Evolutionary conservation across 2,113 vertebrate genomes (phyloP).

Genomic region (Fulica atra): DNA sequence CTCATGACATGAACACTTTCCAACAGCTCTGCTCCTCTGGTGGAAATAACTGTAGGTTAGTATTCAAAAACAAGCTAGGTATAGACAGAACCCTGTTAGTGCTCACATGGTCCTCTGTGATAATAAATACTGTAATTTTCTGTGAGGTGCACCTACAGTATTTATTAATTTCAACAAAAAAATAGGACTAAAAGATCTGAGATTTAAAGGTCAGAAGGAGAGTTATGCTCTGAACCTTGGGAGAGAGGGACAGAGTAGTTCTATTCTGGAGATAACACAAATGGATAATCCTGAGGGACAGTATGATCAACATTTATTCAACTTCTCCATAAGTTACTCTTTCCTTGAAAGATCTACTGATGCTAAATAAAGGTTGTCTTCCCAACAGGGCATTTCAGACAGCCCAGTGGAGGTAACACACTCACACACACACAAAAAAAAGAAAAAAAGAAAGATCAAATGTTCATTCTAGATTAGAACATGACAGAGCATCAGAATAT

Average conservation of each 20-base stretch:
- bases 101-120: background rate
- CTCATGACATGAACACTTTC: background rate
- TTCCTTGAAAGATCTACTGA: slow-evolving; percentile 15
- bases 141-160: background rate
- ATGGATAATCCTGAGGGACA: background rate
- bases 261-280: background rate
- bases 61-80: background rate
- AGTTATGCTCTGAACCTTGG: background rate
- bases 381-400: slow-evolving; percentile 7
- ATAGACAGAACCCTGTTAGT: background rate
- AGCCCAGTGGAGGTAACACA: background rate
- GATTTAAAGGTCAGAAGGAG: background rate
- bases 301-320: background rate
- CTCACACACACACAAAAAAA: background rate
- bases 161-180: background rate
- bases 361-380: slow-evolving; percentile 35
- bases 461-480: background rate
- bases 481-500: background rate
- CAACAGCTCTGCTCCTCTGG: background rate
- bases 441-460: background rate
- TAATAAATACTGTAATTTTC: background rate
- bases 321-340: background rate
- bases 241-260: background rate
- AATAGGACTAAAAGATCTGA: background rate
- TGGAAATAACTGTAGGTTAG: background rate